Evolutionary conservation across 1,140 invertebrate genomes (phyloP).

Genomic region (Nephotettix cincticeps): DNA sequence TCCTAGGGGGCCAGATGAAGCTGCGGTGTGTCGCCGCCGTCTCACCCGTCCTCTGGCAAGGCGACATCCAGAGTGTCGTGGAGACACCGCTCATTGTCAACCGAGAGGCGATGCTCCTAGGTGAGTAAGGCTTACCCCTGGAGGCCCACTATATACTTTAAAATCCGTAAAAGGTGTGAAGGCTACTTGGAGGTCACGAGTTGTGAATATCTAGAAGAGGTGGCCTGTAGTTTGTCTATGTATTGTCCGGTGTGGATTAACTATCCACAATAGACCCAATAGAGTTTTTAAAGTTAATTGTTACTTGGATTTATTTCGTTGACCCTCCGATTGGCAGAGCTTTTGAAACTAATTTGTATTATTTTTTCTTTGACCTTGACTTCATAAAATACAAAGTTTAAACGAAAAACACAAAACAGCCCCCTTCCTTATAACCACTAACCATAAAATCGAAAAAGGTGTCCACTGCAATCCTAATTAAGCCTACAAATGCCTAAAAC

Average conservation of each 20-base stretch:
- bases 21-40: conserved; percentile 59
- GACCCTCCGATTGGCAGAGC: no score
- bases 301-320: background rate
- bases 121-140: conserved; percentile 48
- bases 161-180: background rate
- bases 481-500: no score
- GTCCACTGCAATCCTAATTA: background rate
- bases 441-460: background rate
- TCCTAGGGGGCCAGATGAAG: conserved; percentile 55
- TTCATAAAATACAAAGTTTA: no score
- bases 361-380: no score
- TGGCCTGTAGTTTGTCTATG: background rate
- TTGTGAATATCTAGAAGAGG: background rate
- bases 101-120: conserved; percentile 57
- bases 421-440: no score
- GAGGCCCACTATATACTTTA: background rate
- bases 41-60: conserved; percentile 57
- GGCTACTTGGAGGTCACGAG: background rate
- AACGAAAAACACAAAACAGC: no score
- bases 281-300: background rate
- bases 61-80: conserved; percentile 54
- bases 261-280: background rate
- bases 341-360: no score
- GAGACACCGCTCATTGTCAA: conserved; percentile 52
- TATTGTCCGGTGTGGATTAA: background rate